These are phyloP conservation scores for Alloplasta piceator DNA, from an alignment of 2,888 invertebrate genomes.

Conservation along the genomic window DNA sequence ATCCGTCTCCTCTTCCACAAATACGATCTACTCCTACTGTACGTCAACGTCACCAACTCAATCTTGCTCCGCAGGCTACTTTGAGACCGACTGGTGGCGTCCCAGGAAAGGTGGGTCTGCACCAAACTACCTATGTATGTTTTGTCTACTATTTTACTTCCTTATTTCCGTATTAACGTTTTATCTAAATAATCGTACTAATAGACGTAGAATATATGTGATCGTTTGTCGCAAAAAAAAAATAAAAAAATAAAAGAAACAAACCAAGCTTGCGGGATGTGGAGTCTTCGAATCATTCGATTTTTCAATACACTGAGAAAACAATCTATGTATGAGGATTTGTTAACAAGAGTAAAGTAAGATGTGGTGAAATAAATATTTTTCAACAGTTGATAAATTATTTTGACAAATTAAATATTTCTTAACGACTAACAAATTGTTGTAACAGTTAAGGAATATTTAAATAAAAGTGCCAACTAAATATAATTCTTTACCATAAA, in stretches of 20 bases:
- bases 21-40: slow-evolving; percentile 83
- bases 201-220: slow-evolving; percentile 51
- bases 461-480: too few relatives aligned
- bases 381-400: too few relatives aligned
- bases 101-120: slow-evolving; percentile 95
- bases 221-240: slow-evolving; percentile 48
- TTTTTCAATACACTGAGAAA: slow-evolving; percentile 2
- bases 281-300: slow-evolving; percentile 43
- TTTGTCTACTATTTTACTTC: slow-evolving; percentile 82
- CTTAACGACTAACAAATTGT: too few relatives aligned
- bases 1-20: slow-evolving; percentile 90
- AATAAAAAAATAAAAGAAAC: not conserved
- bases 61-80: slow-evolving; percentile 94
- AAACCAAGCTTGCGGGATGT: slow-evolving; percentile 56
- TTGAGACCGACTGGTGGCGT: slow-evolving; percentile 98
- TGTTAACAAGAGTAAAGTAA: too few relatives aligned
- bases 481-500: too few relatives aligned
- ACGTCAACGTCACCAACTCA: slow-evolving; percentile 83
- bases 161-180: slow-evolving; percentile 68
- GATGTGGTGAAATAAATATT: too few relatives aligned
- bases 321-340: too few relatives aligned
- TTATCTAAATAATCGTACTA: slow-evolving; percentile 62
- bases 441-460: too few relatives aligned
- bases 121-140: slow-evolving; percentile 84
- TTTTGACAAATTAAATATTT: too few relatives aligned